Base-by-base conservation (phyloP, 2,113 vertebrate genomes). In the Gambusia affinis region DNA sequence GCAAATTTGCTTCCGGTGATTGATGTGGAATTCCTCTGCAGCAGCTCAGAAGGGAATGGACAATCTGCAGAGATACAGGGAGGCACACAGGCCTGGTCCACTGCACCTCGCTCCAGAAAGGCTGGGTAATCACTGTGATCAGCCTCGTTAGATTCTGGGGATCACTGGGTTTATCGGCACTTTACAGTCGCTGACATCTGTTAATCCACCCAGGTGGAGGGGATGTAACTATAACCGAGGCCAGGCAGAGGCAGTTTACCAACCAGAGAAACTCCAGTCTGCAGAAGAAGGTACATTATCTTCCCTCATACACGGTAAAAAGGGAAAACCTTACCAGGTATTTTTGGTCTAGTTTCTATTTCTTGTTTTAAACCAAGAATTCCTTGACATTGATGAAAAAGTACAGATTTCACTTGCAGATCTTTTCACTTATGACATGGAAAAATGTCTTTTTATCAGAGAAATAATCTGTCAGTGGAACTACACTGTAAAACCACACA, bases 31-130 rank as follows among this genome's bases (percentile, higher is more conserved):
- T 84, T 0, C 67, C 81, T 22, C 29, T 31, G 70, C 70, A 97
- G 97, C 91, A 71, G 95, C 95, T 83, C 91, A 94, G 64, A 93
- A 94, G 90, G 97, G 96, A 71, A 82, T 94, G 12, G 88, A 95
- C 24, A 86, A 88, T 11, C 57, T 93, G 60, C 70, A 93, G 73
- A 91, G 1, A 4, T 96, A 71, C 89, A 97, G 82, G 73, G 86
- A 96, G 54, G 78, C 90, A 8, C 86, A 94, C 8, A 93, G 79
- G 63, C 78, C 76, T 8, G 75, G 89, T 1, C 62, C 92, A 1
- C 72, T 98, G 73, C 76, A 81, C 0, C 2, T 94, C 39, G 42
- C 42, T 63, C 95, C 96, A 44, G 90, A 82, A 85, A 91, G 7
- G 75, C 92, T 97, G 17, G 96, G 96, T 98, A 85, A 79, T 54